These are phyloP conservation scores for Ornithoptera priamus DNA, from an alignment of 2,888 invertebrate species.

Conservation along the genomic window DNA sequence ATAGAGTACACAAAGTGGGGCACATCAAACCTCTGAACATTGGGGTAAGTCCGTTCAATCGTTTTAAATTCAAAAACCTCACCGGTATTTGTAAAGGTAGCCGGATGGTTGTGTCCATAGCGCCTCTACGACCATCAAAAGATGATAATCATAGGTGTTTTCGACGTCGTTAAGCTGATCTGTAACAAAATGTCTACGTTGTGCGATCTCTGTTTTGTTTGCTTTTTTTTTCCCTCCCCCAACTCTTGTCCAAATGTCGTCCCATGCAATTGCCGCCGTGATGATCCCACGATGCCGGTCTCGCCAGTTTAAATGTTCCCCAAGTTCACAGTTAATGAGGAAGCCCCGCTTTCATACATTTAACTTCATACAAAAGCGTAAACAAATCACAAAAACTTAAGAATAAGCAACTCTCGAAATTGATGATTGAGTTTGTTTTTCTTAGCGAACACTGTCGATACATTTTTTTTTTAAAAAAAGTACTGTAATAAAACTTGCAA, in stretches of 20 bases:
- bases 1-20: constrained; percentile 52
- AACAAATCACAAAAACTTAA: constrained; percentile 60
- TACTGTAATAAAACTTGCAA: not conserved
- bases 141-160: constrained; percentile 80
- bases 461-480: constrained; percentile 31
- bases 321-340: constrained; percentile 26
- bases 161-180: constrained; percentile 80
- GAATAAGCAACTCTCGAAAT: constrained; percentile 38
- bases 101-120: constrained; percentile 73
- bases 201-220: constrained; percentile 60
- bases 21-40: constrained; percentile 61
- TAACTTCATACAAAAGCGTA: constrained; percentile 40
- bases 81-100: constrained; percentile 68
- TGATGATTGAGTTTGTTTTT: constrained; percentile 18
- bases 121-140: constrained; percentile 78
- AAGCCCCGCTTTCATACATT: constrained; percentile 33
- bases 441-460: constrained; percentile 46
- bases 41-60: constrained; percentile 51
- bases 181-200: constrained; percentile 77
- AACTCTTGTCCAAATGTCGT: constrained; percentile 50
- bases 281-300: constrained; percentile 47
- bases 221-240: constrained; percentile 42
- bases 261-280: constrained; percentile 58
- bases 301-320: constrained; percentile 38
- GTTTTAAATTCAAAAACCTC: constrained; percentile 67